Conservation (phyloP, 2,888 invertebrate species). For the Lepeophtheirus nordmannii region DNA sequence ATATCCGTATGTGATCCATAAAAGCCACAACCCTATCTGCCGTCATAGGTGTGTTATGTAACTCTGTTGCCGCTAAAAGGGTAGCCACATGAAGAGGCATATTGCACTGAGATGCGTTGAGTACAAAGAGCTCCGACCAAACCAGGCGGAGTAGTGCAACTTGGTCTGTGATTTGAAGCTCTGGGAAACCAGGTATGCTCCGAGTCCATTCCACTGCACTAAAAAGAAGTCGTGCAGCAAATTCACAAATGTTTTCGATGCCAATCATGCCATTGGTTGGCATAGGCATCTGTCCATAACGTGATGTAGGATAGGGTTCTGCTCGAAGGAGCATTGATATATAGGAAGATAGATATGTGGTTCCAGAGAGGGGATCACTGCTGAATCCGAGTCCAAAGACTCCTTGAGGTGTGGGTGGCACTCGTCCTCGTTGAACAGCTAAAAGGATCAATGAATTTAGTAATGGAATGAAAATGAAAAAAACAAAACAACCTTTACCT, state of each 20-base stretch:
- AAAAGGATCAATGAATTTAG: constrained; percentile 40
- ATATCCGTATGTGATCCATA: constrained; percentile 95
- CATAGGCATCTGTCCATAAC: constrained; percentile 86
- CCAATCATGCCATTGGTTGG: constrained; percentile 76
- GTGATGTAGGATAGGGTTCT: constrained; percentile 87
- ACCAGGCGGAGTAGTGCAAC: constrained; percentile 82
- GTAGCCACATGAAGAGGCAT: constrained; percentile 95
- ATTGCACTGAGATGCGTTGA: constrained; percentile 94
- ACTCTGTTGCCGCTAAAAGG: constrained; percentile 67
- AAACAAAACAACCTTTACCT: constrained; percentile 46
- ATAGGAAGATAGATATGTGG: constrained; percentile 47
- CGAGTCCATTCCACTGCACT: constrained; percentile 96
- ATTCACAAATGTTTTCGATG: constrained; percentile 93
- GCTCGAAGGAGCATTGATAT: constrained; percentile 85
- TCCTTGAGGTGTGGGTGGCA: constrained; percentile 63
- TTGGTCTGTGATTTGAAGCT: constrained; percentile 72
- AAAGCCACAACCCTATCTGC: constrained; percentile 94
- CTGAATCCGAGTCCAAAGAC: constrained; percentile 37
- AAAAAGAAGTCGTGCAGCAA: constrained; percentile 84
- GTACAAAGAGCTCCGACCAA: constrained; percentile 92
- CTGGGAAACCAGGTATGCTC: constrained; percentile 94
- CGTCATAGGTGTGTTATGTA: constrained; percentile 77
- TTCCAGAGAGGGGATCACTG: constrained; percentile 13
- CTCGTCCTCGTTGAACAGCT: constrained; percentile 94
- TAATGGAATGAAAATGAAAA: not conserved